Evolutionary conservation across 2,797 vertebrate genomes (phyloP).

Genomic region (Loris lydekkerianus): DNA sequence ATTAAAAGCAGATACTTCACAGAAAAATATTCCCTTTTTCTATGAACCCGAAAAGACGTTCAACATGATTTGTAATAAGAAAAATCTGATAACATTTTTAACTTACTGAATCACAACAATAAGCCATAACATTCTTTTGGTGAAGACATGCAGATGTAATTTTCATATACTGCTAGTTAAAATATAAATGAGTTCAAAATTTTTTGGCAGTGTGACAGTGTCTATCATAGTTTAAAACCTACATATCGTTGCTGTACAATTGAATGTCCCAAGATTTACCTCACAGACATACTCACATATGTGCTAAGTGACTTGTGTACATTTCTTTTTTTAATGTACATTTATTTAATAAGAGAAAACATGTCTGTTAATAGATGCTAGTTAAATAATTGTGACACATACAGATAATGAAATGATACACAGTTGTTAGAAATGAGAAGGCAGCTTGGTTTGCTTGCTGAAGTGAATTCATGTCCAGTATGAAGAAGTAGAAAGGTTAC

Average conservation of each 20-base stretch:
- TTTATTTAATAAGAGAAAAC: not conserved
- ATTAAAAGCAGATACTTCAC: not conserved
- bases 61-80: not conserved
- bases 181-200: not conserved
- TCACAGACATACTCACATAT: not conserved
- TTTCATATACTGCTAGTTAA: not conserved
- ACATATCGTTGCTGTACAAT: not conserved
- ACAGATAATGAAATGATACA: not conserved
- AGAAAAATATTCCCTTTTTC: not conserved
- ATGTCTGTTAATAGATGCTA: not conserved
- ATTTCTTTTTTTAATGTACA: not conserved
- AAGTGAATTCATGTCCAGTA: not conserved
- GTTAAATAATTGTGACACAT: not conserved
- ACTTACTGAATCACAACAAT: not conserved
- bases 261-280: not conserved
- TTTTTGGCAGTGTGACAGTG: not conserved
- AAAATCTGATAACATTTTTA: constrained; percentile 4
- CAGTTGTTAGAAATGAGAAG: constrained; percentile 23
- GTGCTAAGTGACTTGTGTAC: not conserved
- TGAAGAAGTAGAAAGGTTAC: not conserved
- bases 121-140: not conserved
- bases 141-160: not conserved
- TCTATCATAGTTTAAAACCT: not conserved
- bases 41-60: not conserved
- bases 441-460: not conserved